Base-by-base conservation (phyloP, 1,140 invertebrate genomes). In the Drosophila kohkoa region DNA sequence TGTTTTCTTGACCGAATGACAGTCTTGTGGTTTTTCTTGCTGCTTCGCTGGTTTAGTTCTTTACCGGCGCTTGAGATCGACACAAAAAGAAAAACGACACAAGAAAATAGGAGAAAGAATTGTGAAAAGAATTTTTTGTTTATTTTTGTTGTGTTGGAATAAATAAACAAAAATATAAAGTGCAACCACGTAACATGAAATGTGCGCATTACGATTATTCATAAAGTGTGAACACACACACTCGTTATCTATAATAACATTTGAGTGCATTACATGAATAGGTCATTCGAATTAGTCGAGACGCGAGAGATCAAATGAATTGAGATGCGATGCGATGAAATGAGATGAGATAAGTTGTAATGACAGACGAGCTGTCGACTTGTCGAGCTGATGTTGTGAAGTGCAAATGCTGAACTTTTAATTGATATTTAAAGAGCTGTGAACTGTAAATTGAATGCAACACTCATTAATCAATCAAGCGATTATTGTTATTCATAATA, bases 31-130 rank as follows among this genome's bases (percentile, higher is more conserved):
- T 77, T 59, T 59, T 82, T 87, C 83, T 88, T 87, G 66, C 73
- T 77, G 67, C 74, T 54, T 49, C 48, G 63, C 43, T 69, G 80
- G 58, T 87, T 87, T 66, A 87, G 83, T 87, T 87, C 83, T 72
- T 83, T 74, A 79, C 69, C 83, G 83, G 81, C 83, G 82, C 82
- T 87, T 88, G 82, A 88, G 68, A 79, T 68, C 46, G 80, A 76
- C 65, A 65, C 63, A 82, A 59, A 58, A 68, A 38, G 10, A 55
- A 52, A 15, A 28, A 28, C 13, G 35, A 30, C 11, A 43, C 43
- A 58, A 41, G 45, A 51, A 38, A 67, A 46, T 16, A 46, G 16
- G 51, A 13, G 11, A 45, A 46, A 15, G 46, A 59, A 59, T 8
- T 38, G 35, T 38, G 28, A 48, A 20, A 64, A n/a, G 15, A 6